Evolutionary conservation across 2,113 vertebrate genomes (phyloP).

Genomic region (Lonchura striata): DNA sequence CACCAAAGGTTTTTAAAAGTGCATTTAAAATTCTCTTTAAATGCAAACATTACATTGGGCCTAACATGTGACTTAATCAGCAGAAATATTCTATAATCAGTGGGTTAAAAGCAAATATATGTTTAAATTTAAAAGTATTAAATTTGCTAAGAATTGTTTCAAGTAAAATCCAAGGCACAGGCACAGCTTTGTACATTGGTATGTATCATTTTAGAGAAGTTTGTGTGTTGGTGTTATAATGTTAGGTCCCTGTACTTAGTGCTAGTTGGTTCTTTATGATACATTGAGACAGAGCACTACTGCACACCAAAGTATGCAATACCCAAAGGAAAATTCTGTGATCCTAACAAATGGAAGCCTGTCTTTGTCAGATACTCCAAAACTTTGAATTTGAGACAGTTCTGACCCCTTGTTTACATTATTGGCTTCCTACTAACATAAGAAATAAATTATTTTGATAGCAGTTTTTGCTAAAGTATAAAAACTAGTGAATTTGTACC

Average conservation of each 20-base stretch:
- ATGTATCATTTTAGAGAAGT: conserved; percentile 71
- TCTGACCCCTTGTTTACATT: conserved; percentile 79
- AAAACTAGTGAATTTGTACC: conserved; percentile 71
- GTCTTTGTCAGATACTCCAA: conserved; percentile 67
- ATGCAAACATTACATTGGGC: conserved; percentile 48
- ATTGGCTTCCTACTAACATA: conserved; percentile 72
- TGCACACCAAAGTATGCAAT: conserved; percentile 82
- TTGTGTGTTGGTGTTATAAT: conserved; percentile 73
- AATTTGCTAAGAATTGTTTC: conserved; percentile 50
- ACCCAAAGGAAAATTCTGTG: conserved; percentile 74
- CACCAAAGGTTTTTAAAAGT: conserved; percentile 67
- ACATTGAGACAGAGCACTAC: conserved; percentile 79
- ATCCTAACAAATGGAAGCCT: conserved; percentile 70
- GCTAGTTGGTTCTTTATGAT: conserved; percentile 70
- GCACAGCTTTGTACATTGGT: conserved; percentile 70
- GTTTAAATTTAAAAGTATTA: conserved; percentile 40
- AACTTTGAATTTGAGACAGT: conserved; percentile 69
- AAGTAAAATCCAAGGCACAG: conserved; percentile 67
- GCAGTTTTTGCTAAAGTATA: conserved; percentile 66
- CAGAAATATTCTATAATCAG: conserved; percentile 53
- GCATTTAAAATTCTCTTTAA: conserved; percentile 59
- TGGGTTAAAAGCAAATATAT: conserved; percentile 57
- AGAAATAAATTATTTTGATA: conserved; percentile 62
- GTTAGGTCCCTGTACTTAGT: conserved; percentile 67
- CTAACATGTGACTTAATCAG: conserved; percentile 50